Conservation (phyloP, 2,113 vertebrate genomes). For the Pseudorhombus dupliciocellatus region DNA sequence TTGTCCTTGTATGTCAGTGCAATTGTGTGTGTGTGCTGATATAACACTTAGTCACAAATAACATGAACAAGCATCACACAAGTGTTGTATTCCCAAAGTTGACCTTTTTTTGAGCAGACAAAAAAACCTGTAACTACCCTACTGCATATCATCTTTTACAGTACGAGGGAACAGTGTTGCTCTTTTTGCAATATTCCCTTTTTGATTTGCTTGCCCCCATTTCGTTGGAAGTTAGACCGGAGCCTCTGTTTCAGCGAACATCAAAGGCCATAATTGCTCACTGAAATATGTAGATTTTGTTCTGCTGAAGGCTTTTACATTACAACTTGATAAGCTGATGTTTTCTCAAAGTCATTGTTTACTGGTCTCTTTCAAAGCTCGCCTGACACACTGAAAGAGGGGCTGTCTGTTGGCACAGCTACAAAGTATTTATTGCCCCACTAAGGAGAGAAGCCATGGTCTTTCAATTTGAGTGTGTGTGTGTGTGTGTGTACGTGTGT, state of each 20-base stretch:
- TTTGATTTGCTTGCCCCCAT: too few relatives aligned
- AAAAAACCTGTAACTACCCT: too few relatives aligned
- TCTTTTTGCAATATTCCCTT: background rate
- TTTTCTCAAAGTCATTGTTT: conserved; percentile 52
- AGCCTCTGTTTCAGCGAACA: background rate
- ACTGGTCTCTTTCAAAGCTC: conserved; percentile 45
- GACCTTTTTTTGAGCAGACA: background rate
- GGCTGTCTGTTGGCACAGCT: conserved; percentile 64
- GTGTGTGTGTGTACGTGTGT: conserved; percentile 39
- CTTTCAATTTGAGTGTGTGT: conserved; percentile 35
- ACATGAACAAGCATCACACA: background rate
- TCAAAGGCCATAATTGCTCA: background rate
- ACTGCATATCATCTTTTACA: background rate
- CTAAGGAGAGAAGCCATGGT: conserved; percentile 48
- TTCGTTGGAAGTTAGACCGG: background rate
- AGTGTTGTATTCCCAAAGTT: background rate
- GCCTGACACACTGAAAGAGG: conserved; percentile 53
- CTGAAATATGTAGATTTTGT: background rate
- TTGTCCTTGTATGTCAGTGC: conserved; percentile 40
- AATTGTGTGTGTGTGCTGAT: conserved; percentile 29
- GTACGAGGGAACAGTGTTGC: background rate
- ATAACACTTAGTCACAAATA: conserved; percentile 32
- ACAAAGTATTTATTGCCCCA: conserved; percentile 67
- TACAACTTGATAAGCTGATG: conserved; percentile 23
- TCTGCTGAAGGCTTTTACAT: conserved; percentile 7